A percentile compares a stretch with the other conserved stretches of the same genome.
Conservation (phyloP, 2,797 vertebrate genomes). For the Echiichthys vipera region DNA sequence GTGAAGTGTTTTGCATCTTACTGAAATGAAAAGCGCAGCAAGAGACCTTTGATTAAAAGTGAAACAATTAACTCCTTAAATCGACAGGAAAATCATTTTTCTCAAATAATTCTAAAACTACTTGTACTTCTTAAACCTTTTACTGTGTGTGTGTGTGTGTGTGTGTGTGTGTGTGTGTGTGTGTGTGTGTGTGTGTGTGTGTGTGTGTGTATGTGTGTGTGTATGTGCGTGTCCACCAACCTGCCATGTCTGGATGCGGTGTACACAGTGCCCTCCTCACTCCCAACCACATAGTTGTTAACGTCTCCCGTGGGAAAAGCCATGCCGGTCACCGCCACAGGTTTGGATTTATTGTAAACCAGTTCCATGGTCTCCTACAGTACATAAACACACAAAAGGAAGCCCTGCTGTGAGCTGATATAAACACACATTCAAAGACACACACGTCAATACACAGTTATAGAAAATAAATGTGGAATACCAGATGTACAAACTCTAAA, state of each 20-base stretch:
- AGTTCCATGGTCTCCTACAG: slow-evolving; percentile 98
- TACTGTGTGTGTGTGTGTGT: too few relatives aligned
- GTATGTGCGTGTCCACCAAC: slow-evolving; percentile 75
- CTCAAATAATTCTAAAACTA: neutral
- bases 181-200: too few relatives aligned
- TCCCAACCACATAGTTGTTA: slow-evolving; percentile 98
- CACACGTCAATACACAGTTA: slow-evolving; percentile 12
- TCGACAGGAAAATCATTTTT: slow-evolving; percentile 5
- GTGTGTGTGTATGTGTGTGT: neutral
- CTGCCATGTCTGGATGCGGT: slow-evolving; percentile 99
- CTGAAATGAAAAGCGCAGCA: neutral
- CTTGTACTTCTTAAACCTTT: neutral
- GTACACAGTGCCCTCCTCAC: slow-evolving; percentile 97
- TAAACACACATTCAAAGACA: neutral
- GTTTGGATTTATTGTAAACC: slow-evolving; percentile 97
- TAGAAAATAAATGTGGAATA: neutral
- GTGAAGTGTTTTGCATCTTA: neutral
- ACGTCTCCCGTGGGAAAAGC: slow-evolving; percentile 97
- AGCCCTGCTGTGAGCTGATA: neutral
- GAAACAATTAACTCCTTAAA: slow-evolving; percentile 6
- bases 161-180: too few relatives aligned
- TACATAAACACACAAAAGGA: slow-evolving; percentile 16
- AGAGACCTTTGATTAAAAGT: slow-evolving; percentile 6
- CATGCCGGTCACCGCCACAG: slow-evolving; percentile 97
- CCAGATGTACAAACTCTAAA: neutral